Conservation (phyloP, 2,888 invertebrate species). For the Erpobdella octoculata region DNA sequence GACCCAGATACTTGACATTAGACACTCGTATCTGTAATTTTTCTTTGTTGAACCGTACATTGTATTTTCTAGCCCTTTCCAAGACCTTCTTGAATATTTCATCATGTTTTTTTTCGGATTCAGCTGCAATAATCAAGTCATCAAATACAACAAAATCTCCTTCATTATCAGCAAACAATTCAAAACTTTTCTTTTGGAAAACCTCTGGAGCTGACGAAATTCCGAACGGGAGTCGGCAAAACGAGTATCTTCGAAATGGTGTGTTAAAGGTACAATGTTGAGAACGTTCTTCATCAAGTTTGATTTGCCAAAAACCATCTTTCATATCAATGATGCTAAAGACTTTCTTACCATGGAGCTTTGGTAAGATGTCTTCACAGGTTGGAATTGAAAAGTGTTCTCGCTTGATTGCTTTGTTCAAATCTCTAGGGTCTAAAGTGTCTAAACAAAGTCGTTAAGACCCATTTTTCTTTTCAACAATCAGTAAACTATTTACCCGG, state of each 20-base stretch:
- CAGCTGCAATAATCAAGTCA: conserved; percentile 36
- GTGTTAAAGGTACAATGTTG: conserved; percentile 37
- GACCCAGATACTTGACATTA: conserved; percentile 36
- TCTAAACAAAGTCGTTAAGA: too few relatives aligned
- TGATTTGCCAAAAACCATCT: conserved; percentile 37
- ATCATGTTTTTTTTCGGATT: conserved; percentile 35
- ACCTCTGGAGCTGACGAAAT: conserved; percentile 34
- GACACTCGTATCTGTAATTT: conserved; percentile 31
- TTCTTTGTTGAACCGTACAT: conserved; percentile 33
- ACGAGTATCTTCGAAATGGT: conserved; percentile 34
- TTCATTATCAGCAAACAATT: conserved; percentile 31
- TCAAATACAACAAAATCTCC: conserved; percentile 30
- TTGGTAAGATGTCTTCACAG: conserved; percentile 16
- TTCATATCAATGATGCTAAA: conserved; percentile 35
- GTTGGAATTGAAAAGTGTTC: conserved; percentile 32
- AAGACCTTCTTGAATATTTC: conserved; percentile 32
- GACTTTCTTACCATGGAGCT: conserved; percentile 31
- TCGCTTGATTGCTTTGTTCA: conserved; percentile 31
- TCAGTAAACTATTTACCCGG: too few relatives aligned
- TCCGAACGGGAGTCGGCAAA: conserved; percentile 35
- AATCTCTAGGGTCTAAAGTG: too few relatives aligned
- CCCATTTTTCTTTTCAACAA: too few relatives aligned
- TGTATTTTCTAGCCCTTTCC: conserved; percentile 22
- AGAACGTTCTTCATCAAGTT: conserved; percentile 34
- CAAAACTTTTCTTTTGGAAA: conserved; percentile 32